Conservation (phyloP, 64 coral and sea anemone genomes). For the Astreopora myriophthalma region DNA sequence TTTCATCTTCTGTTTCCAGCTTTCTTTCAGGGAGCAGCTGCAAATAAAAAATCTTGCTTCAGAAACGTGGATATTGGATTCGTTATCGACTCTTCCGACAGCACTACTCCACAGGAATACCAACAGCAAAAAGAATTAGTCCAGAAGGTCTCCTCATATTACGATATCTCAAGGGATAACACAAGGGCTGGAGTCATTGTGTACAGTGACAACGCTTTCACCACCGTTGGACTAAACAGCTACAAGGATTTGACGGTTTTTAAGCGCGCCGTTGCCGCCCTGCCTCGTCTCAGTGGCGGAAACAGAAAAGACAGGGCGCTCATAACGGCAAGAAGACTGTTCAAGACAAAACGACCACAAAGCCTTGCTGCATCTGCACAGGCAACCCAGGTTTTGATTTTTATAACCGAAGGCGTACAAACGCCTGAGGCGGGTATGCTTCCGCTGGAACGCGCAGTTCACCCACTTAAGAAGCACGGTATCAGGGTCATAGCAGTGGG, state of each 20-base stretch:
- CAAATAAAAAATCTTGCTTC: neutral
- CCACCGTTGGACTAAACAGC: neutral
- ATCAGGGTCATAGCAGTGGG: slow-evolving; percentile 52
- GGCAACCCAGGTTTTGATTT: slow-evolving; percentile 35
- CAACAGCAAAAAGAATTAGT: slow-evolving; percentile 69
- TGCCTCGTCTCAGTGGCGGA: neutral
- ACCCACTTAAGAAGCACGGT: slow-evolving; percentile 32
- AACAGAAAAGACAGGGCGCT: slow-evolving; percentile 62
- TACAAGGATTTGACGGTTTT: neutral
- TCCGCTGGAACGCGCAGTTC: slow-evolving; percentile 7
- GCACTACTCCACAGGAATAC: slow-evolving; percentile 19
- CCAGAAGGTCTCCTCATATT: slow-evolving; percentile 37
- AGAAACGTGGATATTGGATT: slow-evolving; percentile 74
- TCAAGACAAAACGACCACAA: neutral
- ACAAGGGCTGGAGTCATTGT: slow-evolving; percentile 56
- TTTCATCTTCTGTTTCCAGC: neutral
- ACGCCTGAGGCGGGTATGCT: neutral
- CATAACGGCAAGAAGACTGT: slow-evolving; percentile 25
- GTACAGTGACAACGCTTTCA: slow-evolving; percentile 54
- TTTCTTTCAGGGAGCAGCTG: slow-evolving; percentile 28
- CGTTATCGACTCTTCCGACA: slow-evolving; percentile 55
- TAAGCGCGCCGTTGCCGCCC: neutral
- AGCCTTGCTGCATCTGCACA: neutral
- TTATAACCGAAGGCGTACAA: slow-evolving; percentile 29
- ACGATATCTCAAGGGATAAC: slow-evolving; percentile 24